These are phyloP conservation scores for Coregonus sp. DNA, from an alignment of 2,797 vertebrate species.

Conservation along the genomic window DNA sequence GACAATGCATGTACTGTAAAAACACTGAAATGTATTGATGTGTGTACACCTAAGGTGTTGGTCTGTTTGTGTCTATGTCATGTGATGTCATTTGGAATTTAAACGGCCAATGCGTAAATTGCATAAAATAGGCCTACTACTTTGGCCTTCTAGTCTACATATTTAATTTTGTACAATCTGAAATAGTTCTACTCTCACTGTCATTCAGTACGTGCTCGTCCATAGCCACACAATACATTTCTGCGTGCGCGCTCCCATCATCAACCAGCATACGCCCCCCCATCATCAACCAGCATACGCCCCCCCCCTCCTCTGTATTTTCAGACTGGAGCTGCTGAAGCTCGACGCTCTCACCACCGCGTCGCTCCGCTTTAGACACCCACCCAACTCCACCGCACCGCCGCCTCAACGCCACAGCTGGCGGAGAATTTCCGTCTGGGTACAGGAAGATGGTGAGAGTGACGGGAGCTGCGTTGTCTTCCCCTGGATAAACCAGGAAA, in stretches of 20 bases:
- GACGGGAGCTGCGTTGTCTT: slow-evolving; percentile 32
- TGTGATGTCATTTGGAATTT: background rate
- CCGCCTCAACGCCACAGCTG: slow-evolving; percentile 67
- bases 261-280: background rate
- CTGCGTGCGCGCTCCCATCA: slow-evolving; percentile 14
- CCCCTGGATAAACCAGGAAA: slow-evolving; percentile 42
- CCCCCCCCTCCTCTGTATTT: slow-evolving; percentile 18
- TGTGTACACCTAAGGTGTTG: background rate
- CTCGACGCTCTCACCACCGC: slow-evolving; percentile 15
- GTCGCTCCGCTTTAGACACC: slow-evolving; percentile 17
- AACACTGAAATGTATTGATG: background rate
- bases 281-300: background rate
- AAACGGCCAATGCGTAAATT: background rate
- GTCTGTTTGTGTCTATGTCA: background rate
- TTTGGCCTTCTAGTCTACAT: background rate
- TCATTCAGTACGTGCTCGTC: slow-evolving; percentile 43
- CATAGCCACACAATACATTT: slow-evolving; percentile 9
- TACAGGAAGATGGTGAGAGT: slow-evolving; percentile 69
- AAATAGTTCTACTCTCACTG: background rate
- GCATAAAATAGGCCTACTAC: background rate
- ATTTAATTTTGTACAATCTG: background rate
- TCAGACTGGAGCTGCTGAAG: slow-evolving; percentile 58
- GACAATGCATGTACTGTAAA: background rate
- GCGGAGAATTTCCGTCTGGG: slow-evolving; percentile 68
- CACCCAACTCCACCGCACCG: slow-evolving; percentile 18